Evolutionary conservation across 2,888 invertebrate species (phyloP).

Genomic region (Drosophila antonietae): DNA sequence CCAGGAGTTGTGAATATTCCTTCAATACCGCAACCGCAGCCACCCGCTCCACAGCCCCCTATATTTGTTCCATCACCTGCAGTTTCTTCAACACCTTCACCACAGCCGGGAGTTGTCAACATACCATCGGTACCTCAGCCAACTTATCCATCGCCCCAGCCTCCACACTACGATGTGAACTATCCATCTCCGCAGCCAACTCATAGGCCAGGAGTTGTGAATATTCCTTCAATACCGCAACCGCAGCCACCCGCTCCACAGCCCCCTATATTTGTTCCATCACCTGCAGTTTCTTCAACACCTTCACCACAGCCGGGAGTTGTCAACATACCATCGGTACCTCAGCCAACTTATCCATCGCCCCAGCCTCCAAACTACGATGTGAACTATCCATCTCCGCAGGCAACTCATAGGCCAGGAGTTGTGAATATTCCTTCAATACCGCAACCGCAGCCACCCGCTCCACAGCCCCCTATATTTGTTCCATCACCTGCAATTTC

Average conservation of each 20-base stretch:
- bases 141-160: constrained; percentile 27
- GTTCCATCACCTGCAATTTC: constrained; percentile 11
- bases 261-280: constrained; percentile 24
- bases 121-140: constrained; percentile 26
- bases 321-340: constrained; percentile 33
- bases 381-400: constrained; percentile 31
- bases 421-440: constrained; percentile 43
- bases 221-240: constrained; percentile 36
- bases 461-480: constrained; percentile 24
- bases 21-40: constrained; percentile 19
- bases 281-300: constrained; percentile 6
- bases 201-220: constrained; percentile 30
- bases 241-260: constrained; percentile 18
- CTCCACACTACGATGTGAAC: constrained; percentile 51
- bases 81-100: constrained; percentile 6
- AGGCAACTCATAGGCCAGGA: constrained; percentile 25
- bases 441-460: constrained; percentile 11
- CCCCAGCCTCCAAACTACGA: constrained; percentile 35
- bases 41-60: constrained; percentile 25
- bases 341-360: constrained; percentile 41
- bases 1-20: constrained; percentile 45
- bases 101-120: constrained; percentile 36
- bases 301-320: constrained; percentile 22
- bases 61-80: constrained; percentile 3
- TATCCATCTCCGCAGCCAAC: constrained; percentile 20